Base-by-base conservation (phyloP, 1,140 invertebrate species). In the Drosophila sturtevanti region DNA sequence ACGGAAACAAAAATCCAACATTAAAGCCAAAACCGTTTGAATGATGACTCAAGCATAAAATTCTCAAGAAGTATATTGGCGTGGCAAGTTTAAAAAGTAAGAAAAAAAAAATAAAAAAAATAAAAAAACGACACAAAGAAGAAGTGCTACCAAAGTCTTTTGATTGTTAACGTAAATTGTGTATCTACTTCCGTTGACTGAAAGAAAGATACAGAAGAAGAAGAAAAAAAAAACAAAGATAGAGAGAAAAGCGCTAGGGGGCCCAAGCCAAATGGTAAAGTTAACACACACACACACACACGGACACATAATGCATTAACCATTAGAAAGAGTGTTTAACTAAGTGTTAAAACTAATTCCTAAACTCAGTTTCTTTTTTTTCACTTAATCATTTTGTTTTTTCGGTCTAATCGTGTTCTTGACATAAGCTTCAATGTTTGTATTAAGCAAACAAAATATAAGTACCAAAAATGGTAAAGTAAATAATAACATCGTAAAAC, bases 41-140 rank as follows among this genome's bases (percentile, higher is more conserved):
- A 34, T 62, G 77, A 80, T 84, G 81, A 84, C 65, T 84, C 81
- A 84, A 85, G 68, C 81, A 80, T 84, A 71, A 70, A 80, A 77
- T 85, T 84, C 81, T 69, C 84, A 68, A 52, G 76, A 48, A 58
- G 60, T 68, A 75, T 44, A 59, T 63, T 68, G 62, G 63, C 61
- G 64, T 55, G 60, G 64, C 66, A 61, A 74, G 63, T n/a, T n/a
- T n/a, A n/a, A n/a, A n/a, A n/a, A n/a, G n/a, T n/a, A 54, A 5
- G 18, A 21, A 18, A 48, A 48, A 16, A 48, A 44, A 41, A 16
- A 2, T 16, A 44, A 44, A 16, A 10, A 14, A 48, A 11, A 21
- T 7, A 48, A 1, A 11, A 48, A 9, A 48, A 9, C 16, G 9
- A 6, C n/a, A n/a, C 5, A 14, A 41, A 41, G n/a, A 16, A 6